phyloP scores from a whole-genome alignment of 2,888 invertebrate species.

The Tetrapedia diversipes region DNA sequence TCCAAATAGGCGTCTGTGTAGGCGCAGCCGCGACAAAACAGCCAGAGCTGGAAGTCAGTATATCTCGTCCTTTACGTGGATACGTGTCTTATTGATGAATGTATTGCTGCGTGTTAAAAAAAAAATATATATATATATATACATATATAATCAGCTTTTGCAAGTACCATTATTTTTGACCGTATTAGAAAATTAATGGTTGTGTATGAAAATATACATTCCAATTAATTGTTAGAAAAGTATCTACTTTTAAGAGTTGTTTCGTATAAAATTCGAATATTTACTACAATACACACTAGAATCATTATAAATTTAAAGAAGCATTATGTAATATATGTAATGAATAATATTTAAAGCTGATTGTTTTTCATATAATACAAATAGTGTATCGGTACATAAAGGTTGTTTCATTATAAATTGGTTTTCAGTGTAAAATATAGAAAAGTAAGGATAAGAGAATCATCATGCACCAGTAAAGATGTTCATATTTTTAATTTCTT shows the following conservation, averaged over 20 bases:
- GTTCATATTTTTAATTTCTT: not conserved
- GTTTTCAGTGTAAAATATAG: not conserved
- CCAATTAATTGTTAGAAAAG: not conserved
- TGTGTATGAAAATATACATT: not conserved
- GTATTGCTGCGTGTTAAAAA: not conserved
- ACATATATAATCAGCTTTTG: not conserved
- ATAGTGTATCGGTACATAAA: not conserved
- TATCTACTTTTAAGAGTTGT: not conserved
- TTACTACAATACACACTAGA: not conserved
- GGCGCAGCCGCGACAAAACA: conserved; percentile 56
- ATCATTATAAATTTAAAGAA: conserved; percentile 13
- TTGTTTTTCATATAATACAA: not conserved
- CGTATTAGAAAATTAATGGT: not conserved
- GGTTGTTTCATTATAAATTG: not conserved
- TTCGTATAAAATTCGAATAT: conserved; percentile 7
- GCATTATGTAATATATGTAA: conserved; percentile 4
- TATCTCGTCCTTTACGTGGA: conserved; percentile 21
- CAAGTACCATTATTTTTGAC: not conserved
- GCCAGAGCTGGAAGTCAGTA: conserved; percentile 30
- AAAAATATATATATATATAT: no score
- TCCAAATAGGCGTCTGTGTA: conserved; percentile 46
- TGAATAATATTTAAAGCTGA: conserved; percentile 22
- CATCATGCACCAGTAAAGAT: not conserved
- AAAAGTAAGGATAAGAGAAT: not conserved
- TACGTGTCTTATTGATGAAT: conserved; percentile 7